Percentiles rank a stretch among this genome's conserved stretches.
Evolutionary conservation across 1,140 invertebrate genomes (phyloP).

Genomic region (Glomeris maerens): DNA sequence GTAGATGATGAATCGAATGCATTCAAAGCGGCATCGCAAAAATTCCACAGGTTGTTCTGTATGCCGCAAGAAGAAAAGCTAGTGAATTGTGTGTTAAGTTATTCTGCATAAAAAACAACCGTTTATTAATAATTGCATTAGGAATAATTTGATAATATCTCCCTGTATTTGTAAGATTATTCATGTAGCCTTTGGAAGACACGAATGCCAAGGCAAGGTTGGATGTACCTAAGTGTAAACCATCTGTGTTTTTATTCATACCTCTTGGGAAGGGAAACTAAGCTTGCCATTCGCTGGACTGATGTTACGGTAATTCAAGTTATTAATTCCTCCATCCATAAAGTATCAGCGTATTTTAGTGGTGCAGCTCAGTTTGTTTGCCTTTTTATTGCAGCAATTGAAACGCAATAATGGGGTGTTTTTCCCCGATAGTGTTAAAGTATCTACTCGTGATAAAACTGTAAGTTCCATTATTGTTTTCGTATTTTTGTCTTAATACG

Average conservation of each 20-base stretch:
- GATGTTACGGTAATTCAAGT: constrained; percentile 38
- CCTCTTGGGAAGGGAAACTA: constrained; percentile 77
- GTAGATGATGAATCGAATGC: constrained; percentile 60
- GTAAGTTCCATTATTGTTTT: constrained; percentile 28
- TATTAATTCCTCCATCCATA: constrained; percentile 14
- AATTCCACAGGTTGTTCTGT: constrained; percentile 79
- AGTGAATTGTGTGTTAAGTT: constrained; percentile 75
- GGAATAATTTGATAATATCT: too few species aligned
- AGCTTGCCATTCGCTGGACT: constrained; percentile 60
- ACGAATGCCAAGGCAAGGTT: constrained; percentile 80
- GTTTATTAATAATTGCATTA: too few species aligned
- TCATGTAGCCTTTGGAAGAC: constrained; percentile 79
- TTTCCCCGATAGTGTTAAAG: constrained; percentile 71
- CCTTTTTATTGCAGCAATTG: constrained; percentile 25
- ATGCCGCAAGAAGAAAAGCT: constrained; percentile 87
- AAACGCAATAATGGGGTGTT: constrained; percentile 36
- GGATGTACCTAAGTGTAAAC: constrained; percentile 89
- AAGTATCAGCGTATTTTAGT: constrained; percentile 8
- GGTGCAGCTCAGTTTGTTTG: not conserved
- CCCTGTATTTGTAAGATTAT: constrained; percentile 31
- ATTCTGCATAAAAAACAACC: not conserved
- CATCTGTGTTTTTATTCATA: constrained; percentile 93
- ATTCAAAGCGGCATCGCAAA: constrained; percentile 63
- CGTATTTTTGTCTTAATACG: constrained; percentile 23
- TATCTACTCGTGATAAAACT: constrained; percentile 63